A percentile compares a stretch with the other conserved stretches of the same genome.
phyloP scores from a whole-genome alignment of 2,113 vertebrate genomes.

The Hipposideros armiger region DNA sequence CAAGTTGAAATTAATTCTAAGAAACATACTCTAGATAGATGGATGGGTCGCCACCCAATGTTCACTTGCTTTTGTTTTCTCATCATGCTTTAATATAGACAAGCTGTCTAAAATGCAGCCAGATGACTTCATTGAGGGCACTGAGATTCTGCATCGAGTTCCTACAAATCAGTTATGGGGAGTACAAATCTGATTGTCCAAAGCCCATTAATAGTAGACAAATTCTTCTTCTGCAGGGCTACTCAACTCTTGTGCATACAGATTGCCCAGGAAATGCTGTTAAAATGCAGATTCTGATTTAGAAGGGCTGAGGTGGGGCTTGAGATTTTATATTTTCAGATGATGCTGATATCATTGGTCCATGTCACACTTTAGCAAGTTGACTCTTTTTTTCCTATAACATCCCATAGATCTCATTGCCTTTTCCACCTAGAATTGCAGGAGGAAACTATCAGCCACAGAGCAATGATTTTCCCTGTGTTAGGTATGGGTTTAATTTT shows the following conservation, averaged over 20 bases:
- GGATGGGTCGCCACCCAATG: too few relatives aligned
- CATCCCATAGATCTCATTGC: neutral
- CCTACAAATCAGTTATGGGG: neutral
- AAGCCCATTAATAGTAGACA: neutral
- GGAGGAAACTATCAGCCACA: neutral
- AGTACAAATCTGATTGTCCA: neutral
- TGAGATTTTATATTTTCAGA: neutral
- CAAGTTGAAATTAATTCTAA: neutral
- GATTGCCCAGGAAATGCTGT: neutral
- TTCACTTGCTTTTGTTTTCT: neutral
- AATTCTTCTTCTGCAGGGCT: neutral
- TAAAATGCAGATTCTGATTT: neutral
- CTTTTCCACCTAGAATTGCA: neutral
- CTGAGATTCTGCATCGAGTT: neutral
- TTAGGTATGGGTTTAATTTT: neutral
- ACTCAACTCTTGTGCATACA: neutral
- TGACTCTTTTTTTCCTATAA: neutral
- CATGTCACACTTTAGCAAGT: neutral
- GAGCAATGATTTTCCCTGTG: neutral
- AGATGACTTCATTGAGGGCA: neutral
- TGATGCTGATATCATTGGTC: neutral
- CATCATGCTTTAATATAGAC: neutral
- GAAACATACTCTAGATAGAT: neutral
- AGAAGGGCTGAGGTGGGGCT: neutral
- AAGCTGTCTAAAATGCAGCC: neutral